Conservation (phyloP, 2,888 invertebrate species). For the Panzeria rudis region DNA sequence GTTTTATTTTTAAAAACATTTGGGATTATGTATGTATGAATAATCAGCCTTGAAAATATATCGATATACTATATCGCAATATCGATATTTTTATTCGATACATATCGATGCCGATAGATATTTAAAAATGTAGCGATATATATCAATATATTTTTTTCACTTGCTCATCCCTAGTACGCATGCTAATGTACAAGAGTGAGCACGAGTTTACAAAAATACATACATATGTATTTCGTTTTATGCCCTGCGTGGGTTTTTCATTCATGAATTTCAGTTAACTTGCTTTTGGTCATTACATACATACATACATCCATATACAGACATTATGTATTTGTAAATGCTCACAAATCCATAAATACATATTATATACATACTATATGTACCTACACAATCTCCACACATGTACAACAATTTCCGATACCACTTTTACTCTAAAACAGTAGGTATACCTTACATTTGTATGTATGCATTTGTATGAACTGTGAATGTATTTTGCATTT, state of each 20-base stretch:
- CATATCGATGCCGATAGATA: too few species aligned
- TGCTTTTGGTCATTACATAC: constrained; percentile 57
- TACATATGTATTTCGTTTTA: constrained; percentile 34
- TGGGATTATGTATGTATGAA: too few species aligned
- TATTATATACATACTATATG: constrained; percentile 23
- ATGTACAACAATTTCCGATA: constrained; percentile 4
- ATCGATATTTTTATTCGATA: too few species aligned
- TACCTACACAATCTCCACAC: constrained; percentile 54
- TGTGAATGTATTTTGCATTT: constrained; percentile 30
- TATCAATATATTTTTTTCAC: too few species aligned
- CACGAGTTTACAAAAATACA: constrained; percentile 21
- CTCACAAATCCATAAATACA: constrained; percentile 60
- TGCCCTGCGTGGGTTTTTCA: constrained; percentile 81
- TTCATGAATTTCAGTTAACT: constrained; percentile 78
- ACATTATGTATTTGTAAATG: constrained; percentile 2
- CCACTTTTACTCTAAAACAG: constrained; percentile 49
- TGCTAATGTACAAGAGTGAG: not conserved
- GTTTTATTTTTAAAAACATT: too few species aligned
- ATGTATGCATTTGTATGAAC: not conserved
- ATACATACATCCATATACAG: not conserved
- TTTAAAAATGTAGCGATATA: too few species aligned
- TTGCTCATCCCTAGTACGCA: too few species aligned
- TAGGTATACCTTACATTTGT: not conserved
- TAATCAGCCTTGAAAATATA: too few species aligned
- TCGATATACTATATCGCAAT: too few species aligned